These are phyloP conservation scores for Romanomermis culicivorax DNA, from an alignment of 2,888 invertebrate species.

Conservation along the genomic window DNA sequence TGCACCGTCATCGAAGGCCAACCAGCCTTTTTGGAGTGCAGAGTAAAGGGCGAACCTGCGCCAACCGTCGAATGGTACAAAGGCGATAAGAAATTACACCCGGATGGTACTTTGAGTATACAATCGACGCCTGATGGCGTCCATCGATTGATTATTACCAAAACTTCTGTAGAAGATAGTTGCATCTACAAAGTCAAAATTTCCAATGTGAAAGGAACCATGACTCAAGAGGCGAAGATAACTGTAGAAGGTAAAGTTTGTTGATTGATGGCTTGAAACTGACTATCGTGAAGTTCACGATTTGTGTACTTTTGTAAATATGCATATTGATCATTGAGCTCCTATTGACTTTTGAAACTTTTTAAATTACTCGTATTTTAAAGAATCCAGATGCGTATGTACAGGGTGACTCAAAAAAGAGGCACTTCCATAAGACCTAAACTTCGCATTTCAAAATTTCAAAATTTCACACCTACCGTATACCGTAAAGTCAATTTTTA, in stretches of 20 bases:
- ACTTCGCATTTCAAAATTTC: too few species aligned
- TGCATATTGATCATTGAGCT: too few species aligned
- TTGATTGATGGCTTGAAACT: too few species aligned
- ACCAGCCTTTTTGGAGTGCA: constrained; percentile 15
- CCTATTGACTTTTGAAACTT: too few species aligned
- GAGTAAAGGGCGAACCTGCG: constrained; percentile 14
- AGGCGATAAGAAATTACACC: constrained; percentile 7
- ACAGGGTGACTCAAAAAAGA: too few species aligned
- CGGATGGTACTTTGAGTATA: neutral
- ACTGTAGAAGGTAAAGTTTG: constrained; percentile 3
- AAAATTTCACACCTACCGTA: too few species aligned
- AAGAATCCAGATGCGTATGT: too few species aligned
- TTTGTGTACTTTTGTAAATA: too few species aligned
- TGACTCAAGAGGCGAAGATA: neutral
- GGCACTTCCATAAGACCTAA: too few species aligned
- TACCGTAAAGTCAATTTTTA: too few species aligned
- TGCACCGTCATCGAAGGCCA: constrained; percentile 14
- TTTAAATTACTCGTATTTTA: too few species aligned
- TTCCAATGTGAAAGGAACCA: constrained; percentile 17
- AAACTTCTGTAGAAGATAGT: constrained; percentile 12
- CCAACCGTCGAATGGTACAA: constrained; percentile 15
- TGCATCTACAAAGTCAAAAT: constrained; percentile 18
- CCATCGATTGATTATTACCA: constrained; percentile 6
- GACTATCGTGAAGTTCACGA: too few species aligned
- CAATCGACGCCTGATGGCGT: constrained; percentile 9